Conservation (phyloP, 2,888 invertebrate genomes). For the Coleophora deauratella region DNA sequence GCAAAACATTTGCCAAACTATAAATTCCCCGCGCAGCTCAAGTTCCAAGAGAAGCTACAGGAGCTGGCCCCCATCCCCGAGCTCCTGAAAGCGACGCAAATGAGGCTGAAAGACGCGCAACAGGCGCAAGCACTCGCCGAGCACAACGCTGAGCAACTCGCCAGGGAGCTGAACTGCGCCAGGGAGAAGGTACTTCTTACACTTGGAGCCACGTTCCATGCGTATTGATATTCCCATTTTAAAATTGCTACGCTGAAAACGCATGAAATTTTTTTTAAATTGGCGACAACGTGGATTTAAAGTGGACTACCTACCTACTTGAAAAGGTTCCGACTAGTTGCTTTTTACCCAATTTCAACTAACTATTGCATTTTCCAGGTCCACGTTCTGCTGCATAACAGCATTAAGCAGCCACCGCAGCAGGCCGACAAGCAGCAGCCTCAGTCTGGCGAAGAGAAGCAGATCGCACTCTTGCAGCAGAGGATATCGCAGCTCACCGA, state of each 20-base stretch:
- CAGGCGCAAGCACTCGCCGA: constrained; percentile 79
- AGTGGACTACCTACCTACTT: too few species aligned
- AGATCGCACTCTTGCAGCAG: constrained; percentile 53
- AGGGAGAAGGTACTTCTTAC: constrained; percentile 67
- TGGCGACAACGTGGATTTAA: too few species aligned
- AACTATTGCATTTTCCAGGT: constrained; percentile 44
- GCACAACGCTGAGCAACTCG: constrained; percentile 77
- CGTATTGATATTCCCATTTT: too few species aligned
- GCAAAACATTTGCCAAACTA: too few species aligned
- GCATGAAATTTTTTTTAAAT: too few species aligned
- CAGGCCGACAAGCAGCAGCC: constrained; percentile 39
- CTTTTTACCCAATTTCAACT: too few species aligned
- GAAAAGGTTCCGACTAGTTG: too few species aligned
- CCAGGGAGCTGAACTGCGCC: constrained; percentile 76
- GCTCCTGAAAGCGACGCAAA: constrained; percentile 78
- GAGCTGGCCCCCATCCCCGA: constrained; percentile 81
- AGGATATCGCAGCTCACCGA: constrained; percentile 66
- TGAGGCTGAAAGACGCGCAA: constrained; percentile 79
- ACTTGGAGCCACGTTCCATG: too few species aligned
- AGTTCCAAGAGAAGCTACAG: constrained; percentile 82
- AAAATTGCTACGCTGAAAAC: too few species aligned
- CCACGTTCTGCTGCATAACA: constrained; percentile 48
- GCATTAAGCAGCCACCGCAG: constrained; percentile 41
- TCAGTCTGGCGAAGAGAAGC: constrained; percentile 54
- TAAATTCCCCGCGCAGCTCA: constrained; percentile 29